Base-by-base conservation (phyloP, 2,797 vertebrate species). In the Acipenser ruthenus region DNA sequence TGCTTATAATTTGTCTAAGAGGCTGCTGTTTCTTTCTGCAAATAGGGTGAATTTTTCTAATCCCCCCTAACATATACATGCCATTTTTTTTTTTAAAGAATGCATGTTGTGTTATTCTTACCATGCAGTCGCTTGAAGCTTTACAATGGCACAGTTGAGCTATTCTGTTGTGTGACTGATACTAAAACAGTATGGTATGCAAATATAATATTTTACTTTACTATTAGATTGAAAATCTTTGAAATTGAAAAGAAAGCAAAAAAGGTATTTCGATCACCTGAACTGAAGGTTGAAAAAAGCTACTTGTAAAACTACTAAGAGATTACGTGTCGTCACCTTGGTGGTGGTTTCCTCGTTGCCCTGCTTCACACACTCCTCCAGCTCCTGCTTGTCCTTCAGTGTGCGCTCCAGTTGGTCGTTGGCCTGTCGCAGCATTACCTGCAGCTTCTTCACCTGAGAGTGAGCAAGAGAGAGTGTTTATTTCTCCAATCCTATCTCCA, bases 401-500 rank as follows among this genome's bases (percentile, higher is more conserved):
- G 91, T 92, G 75, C 88, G 93, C 76, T 99, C 97, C 74, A 98
- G 86, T 69, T 97, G 94, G 69, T 99, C 95, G 23, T 99, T 98
- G 58, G 94, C 95, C 78, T 99, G 97, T 37, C 96, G 93, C 10
- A 99, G 84, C 94, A 99, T 99, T 70, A 85, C 82, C 82, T 99
- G 97, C 49, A 99, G 89, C 60, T 98, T 98, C 83, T 99, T 99
- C 67, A 99, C 94, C 96, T 99, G 76, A 0, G 64, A 49, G 0
- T 13, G 51, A 55, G 8, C 65, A 53, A 50, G 37, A 51, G 3
- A 52, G 10, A 66, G 50, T 37, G 8, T 6, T 65, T 13, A 6
- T 50, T 49, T 48, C 37, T 37, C 37, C 37, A 37, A 4, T 37
- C 37, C 37, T 37, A 37, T 37, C 37, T 37, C 37, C 37, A 37